Base-by-base conservation (phyloP, 2,797 vertebrate species). In the Acanthopagrus latus region DNA sequence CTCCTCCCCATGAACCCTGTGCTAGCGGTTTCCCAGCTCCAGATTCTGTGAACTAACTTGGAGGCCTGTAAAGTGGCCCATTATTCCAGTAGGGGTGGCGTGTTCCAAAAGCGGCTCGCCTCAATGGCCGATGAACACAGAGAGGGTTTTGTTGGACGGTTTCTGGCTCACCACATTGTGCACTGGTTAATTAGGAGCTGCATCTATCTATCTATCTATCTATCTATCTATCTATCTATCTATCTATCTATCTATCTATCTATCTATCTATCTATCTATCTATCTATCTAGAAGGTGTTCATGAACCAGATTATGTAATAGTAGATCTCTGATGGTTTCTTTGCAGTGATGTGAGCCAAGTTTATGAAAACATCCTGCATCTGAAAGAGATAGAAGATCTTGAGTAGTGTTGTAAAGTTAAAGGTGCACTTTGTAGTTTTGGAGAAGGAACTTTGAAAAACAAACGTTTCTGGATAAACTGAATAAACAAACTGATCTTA, bases 1-100 rank as follows among this genome's bases (percentile, higher is more conserved):
- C 94, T 88, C 93, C 93, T 91, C 84, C 69, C 77, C 63, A 90
- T 93, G 89, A 94, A 93, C 91, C 87, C 91, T 74, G 83, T 81
- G 85, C 82, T 84, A 90, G 92, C 90, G 89, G 92, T 94, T 95
- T 96, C 95, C 95, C 95, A 96, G 94, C 94, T 91, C 93, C 73
- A 90, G 86, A 88, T 91, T 93, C 94, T 94, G 93, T 95, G 94
- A 95, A 95, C 93, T 91, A 92, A 93, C 93, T 94, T 91, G 86
- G 93, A 95, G 93, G 92, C 93, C 92, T 87, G 91, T 94, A 94
- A 94, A 95, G 93, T 92, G 94, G 84, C 80, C 93, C 92, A 95
- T 96, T 96, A 94, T 95, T 92, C 90, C 87, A 85, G 86, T 85
- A 80, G 86, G 80, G 92, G 83, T 95, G 94, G 93, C 87, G 85